These are phyloP conservation scores for Nemotelus pantherinus DNA, from an alignment of 2,888 invertebrate species.

Conservation along the genomic window DNA sequence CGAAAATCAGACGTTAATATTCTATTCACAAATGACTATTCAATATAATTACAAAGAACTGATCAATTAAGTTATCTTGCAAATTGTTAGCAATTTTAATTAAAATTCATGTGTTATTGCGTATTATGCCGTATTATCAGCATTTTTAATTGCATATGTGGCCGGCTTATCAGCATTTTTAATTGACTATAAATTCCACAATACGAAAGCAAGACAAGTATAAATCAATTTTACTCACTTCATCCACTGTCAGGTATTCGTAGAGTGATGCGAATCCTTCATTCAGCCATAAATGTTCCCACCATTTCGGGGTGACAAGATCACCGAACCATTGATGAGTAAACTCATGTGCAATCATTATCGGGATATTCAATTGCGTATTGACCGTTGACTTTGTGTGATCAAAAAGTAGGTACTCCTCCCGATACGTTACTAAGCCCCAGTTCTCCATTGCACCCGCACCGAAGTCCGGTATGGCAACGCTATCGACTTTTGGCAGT, in stretches of 20 bases:
- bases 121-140: too few relatives aligned
- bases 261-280: slow-evolving; percentile 74
- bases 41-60: too few relatives aligned
- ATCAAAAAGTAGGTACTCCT: slow-evolving; percentile 60
- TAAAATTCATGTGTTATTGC: too few relatives aligned
- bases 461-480: slow-evolving; percentile 84
- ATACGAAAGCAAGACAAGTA: not conserved
- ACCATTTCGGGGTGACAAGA: slow-evolving; percentile 75
- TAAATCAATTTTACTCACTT: slow-evolving; percentile 53
- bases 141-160: too few relatives aligned
- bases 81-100: too few relatives aligned
- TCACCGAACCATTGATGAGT: slow-evolving; percentile 86
- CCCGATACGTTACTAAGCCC: slow-evolving; percentile 79
- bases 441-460: slow-evolving; percentile 95
- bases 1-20: too few relatives aligned
- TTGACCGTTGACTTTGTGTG: slow-evolving; percentile 56
- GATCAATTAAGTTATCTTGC: too few relatives aligned
- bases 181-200: too few relatives aligned
- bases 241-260: slow-evolving; percentile 57
- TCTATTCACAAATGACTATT: too few relatives aligned
- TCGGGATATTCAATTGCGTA: slow-evolving; percentile 65
- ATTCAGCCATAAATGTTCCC: slow-evolving; percentile 78
- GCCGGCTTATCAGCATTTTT: too few relatives aligned
- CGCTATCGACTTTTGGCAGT: slow-evolving; percentile 86
- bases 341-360: slow-evolving; percentile 70